These are phyloP conservation scores for Sisyra terminalis DNA, from an alignment of 2,888 invertebrate species.

Conservation along the genomic window DNA sequence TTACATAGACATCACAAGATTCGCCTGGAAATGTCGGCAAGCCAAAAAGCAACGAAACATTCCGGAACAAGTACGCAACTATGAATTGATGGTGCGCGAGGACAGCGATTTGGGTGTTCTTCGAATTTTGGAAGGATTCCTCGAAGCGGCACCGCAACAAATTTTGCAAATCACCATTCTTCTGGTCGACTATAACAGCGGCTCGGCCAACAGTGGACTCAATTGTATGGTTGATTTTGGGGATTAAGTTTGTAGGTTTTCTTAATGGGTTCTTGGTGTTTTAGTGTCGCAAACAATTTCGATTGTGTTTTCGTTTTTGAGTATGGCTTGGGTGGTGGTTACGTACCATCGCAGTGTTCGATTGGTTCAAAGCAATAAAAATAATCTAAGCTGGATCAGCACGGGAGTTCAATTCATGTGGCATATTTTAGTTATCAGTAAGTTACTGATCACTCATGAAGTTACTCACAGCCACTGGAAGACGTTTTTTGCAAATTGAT, in stretches of 20 bases:
- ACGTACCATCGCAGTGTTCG: constrained; percentile 72
- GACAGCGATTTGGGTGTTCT: constrained; percentile 65
- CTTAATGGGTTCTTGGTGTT: constrained; percentile 25
- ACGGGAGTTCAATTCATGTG: constrained; percentile 63
- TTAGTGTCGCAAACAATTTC: constrained; percentile 52
- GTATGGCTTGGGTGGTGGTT: constrained; percentile 81
- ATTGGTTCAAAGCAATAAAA: constrained; percentile 60
- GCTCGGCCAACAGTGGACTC: constrained; percentile 16
- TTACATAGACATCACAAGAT: constrained; percentile 44
- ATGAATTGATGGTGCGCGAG: constrained; percentile 57
- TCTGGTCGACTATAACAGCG: constrained; percentile 32
- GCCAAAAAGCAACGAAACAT: constrained; percentile 39
- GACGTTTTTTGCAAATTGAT: too few species aligned
- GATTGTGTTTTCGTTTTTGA: constrained; percentile 62
- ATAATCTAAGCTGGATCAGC: constrained; percentile 56
- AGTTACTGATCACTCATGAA: constrained; percentile 17
- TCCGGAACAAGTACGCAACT: constrained; percentile 44
- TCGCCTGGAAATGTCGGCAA: constrained; percentile 45
- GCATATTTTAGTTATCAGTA: constrained; percentile 70
- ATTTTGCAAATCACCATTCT: constrained; percentile 57
- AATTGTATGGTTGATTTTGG: constrained; percentile 20
- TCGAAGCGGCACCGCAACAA: constrained; percentile 69
- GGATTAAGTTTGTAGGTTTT: constrained; percentile 10
- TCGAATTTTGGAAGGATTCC: constrained; percentile 61
- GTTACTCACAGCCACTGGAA: too few species aligned